Percentiles rank a stretch among this genome's conserved stretches.
Evolutionary conservation across 92 coral and sea anemone species (phyloP).

Genomic region (Actinostola sp.): DNA sequence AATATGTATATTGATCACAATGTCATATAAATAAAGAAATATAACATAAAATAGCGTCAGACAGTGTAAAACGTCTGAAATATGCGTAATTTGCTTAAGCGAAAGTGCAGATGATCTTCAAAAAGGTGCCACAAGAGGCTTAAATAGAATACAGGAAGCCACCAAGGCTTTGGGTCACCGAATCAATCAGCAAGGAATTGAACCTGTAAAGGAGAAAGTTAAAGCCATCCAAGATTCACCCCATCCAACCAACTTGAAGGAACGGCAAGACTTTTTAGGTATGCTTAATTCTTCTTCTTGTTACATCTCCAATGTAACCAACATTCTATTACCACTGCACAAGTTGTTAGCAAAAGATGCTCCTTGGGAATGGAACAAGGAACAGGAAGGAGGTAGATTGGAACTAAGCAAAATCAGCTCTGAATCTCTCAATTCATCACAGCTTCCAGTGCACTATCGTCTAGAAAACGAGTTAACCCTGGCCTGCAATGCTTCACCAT

Average conservation of each 20-base stretch:
- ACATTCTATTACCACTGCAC: slow-evolving; percentile 14
- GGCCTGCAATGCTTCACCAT: slow-evolving; percentile 52
- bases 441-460: slow-evolving; percentile 33
- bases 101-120: too few relatives aligned
- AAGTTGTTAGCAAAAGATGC: slow-evolving; percentile 29
- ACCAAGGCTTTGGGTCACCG: slow-evolving; percentile 21
- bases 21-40: too few relatives aligned
- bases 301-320: slow-evolving; percentile 23
- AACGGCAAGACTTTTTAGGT: slow-evolving; percentile 29
- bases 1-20: too few relatives aligned
- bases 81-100: too few relatives aligned
- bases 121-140: too few relatives aligned
- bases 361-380: slow-evolving; percentile 17
- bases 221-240: slow-evolving; percentile 28
- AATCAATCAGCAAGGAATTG: neutral
- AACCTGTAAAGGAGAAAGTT: slow-evolving; percentile 12
- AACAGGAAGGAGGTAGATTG: slow-evolving; percentile 2
- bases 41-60: too few relatives aligned
- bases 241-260: slow-evolving; percentile 19
- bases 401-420: neutral
- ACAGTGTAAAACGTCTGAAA: too few relatives aligned
- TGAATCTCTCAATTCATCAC: slow-evolving; percentile 6
- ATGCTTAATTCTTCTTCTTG: slow-evolving; percentile 34
- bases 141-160: too few relatives aligned
- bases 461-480: slow-evolving; percentile 23